These are phyloP conservation scores for Syrphus vitripennis DNA, from an alignment of 2,888 invertebrate species.

Conservation along the genomic window DNA sequence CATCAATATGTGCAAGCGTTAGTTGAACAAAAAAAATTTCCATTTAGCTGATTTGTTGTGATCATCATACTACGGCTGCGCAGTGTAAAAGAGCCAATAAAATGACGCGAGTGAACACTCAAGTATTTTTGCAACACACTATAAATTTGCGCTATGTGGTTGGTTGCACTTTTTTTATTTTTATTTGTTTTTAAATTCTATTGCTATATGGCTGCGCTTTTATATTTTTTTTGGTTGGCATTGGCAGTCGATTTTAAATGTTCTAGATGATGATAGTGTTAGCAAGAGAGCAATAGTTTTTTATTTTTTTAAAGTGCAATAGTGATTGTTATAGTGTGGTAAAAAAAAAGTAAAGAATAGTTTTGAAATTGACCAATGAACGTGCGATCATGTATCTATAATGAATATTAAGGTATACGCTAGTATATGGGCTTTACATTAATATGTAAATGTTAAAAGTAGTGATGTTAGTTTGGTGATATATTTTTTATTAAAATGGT, in stretches of 20 bases:
- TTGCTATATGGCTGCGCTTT: background rate
- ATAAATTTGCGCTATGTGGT: constrained; percentile 1
- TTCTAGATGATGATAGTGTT: background rate
- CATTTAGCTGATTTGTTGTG: constrained; percentile 45
- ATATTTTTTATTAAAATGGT: background rate
- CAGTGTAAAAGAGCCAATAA: constrained; percentile 53
- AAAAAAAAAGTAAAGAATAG: background rate
- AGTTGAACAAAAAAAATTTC: constrained; percentile 13
- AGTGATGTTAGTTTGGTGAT: background rate
- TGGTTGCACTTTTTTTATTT: constrained; percentile 55
- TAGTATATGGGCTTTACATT: background rate
- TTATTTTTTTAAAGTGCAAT: background rate
- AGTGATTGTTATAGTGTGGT: background rate
- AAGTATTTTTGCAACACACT: constrained; percentile 36
- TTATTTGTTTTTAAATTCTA: background rate
- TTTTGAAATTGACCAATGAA: background rate
- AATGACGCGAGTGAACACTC: constrained; percentile 19
- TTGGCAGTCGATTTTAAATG: background rate
- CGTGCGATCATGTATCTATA: background rate
- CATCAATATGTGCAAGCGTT: constrained; percentile 21
- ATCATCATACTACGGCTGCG: constrained; percentile 13
- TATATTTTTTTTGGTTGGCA: background rate
- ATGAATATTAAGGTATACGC: background rate
- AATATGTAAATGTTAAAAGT: background rate
- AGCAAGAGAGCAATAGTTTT: background rate